Evolutionary conservation across 2,888 invertebrate genomes (phyloP).

Genomic region (Heliconius cydno): DNA sequence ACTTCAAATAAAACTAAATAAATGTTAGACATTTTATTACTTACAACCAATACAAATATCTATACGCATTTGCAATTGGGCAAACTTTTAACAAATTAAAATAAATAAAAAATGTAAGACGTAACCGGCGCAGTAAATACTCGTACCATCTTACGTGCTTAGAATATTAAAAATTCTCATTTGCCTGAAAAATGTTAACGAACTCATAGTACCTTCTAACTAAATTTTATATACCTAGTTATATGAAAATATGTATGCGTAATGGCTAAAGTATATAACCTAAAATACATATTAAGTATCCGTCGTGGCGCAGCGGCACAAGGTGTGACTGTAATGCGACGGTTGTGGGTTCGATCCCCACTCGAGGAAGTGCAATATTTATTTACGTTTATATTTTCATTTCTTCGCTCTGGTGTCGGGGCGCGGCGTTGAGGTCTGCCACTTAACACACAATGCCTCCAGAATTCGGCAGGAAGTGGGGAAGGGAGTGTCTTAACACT

Average conservation of each 20-base stretch:
- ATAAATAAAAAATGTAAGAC: constrained; percentile 28
- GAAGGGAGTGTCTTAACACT: too few species aligned
- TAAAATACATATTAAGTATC: too few species aligned
- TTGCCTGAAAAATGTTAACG: neutral
- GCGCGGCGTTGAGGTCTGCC: too few species aligned
- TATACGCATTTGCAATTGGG: constrained; percentile 29
- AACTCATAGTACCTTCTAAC: neutral
- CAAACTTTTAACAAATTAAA: constrained; percentile 38
- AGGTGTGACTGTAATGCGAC: too few species aligned
- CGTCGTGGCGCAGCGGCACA: too few species aligned
- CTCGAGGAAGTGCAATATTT: too few species aligned
- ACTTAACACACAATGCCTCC: too few species aligned
- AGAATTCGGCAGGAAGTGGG: too few species aligned
- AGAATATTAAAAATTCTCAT: neutral
- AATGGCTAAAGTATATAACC: too few species aligned
- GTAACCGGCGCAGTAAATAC: constrained; percentile 23
- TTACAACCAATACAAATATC: constrained; percentile 21
- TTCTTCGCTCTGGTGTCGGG: too few species aligned
- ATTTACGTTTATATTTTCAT: too few species aligned
- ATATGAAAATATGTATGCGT: neutral
- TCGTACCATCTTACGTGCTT: neutral
- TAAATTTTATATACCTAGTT: neutral
- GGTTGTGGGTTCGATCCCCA: too few species aligned
- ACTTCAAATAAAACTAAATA: constrained; percentile 24
- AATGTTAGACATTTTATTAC: constrained; percentile 20